A percentile compares a stretch with the other conserved stretches of the same genome.
These are phyloP conservation scores for Marasmarcha lunaedactyla DNA, from an alignment of 2,888 invertebrate species.

Conservation along the genomic window DNA sequence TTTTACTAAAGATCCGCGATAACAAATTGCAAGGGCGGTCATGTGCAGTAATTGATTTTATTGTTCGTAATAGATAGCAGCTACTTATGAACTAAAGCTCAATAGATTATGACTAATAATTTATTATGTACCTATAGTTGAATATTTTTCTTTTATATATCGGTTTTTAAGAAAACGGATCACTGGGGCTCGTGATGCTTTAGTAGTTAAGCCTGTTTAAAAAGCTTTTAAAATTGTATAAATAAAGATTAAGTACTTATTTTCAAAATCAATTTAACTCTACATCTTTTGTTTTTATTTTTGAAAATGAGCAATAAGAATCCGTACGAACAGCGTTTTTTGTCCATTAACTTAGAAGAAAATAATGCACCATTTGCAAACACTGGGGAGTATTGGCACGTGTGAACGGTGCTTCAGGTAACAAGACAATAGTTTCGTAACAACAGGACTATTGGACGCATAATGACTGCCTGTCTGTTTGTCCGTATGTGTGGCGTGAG, in stretches of 20 bases:
- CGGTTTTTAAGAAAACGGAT: no score
- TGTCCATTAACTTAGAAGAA: not conserved
- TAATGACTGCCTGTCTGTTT: constrained; percentile 7
- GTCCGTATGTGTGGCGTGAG: constrained; percentile 19
- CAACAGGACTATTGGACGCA: constrained; percentile 11
- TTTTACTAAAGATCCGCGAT: constrained; percentile 12
- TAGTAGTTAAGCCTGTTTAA: no score
- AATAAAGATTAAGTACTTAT: no score
- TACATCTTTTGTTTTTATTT: no score
- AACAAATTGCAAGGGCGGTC: constrained; percentile 20
- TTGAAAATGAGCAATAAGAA: no score
- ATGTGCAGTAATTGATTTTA: constrained; percentile 19
- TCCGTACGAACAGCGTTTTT: no score
- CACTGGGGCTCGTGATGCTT: no score
- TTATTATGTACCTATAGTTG: no score
- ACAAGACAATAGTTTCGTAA: constrained; percentile 20
- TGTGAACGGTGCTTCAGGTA: constrained; percentile 19
- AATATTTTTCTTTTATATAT: no score
- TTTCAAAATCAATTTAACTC: no score
- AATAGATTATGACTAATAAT: constrained; percentile 2
- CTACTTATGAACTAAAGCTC: constrained; percentile 1
- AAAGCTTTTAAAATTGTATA: no score
- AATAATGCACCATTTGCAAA: not conserved
- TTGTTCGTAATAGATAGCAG: constrained; percentile 12
- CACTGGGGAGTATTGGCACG: constrained; percentile 12